A percentile compares a stretch with the other conserved stretches of the same genome.
Conservation (phyloP, 2,797 vertebrate species). For the Micrastur ruficollis region DNA sequence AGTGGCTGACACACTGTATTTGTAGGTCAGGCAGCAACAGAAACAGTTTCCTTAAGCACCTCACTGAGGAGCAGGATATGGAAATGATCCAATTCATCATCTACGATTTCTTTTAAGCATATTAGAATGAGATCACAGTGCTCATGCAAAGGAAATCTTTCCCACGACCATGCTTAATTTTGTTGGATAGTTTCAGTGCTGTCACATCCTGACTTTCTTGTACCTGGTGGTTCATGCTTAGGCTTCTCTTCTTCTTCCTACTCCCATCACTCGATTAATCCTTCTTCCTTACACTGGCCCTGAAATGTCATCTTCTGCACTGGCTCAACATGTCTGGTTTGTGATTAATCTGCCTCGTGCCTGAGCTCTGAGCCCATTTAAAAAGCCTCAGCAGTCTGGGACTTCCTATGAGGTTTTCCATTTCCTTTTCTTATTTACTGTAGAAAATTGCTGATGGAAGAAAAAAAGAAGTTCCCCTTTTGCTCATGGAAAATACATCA, state of each 20-base stretch:
- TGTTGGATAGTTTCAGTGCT: neutral
- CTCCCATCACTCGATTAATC: neutral
- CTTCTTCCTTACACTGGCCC: neutral
- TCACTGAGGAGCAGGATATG: neutral
- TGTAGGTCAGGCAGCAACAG: neutral
- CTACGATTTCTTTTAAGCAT: rapidly evolving
- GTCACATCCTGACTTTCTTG: neutral
- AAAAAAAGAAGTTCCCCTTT: neutral
- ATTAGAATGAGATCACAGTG: neutral
- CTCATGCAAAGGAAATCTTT: neutral
- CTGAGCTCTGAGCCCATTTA: slow-evolving; percentile 14
- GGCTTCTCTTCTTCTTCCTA: neutral
- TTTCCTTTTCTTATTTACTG: slow-evolving; percentile 46
- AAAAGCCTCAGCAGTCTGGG: slow-evolving; percentile 36
- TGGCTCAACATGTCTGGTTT: neutral
- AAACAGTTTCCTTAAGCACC: neutral
- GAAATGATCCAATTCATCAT: neutral
- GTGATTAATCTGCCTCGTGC: neutral
- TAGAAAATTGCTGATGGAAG: slow-evolving; percentile 30
- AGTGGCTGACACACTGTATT: neutral
- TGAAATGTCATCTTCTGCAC: neutral
- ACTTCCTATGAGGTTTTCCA: slow-evolving; percentile 26
- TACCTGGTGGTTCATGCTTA: neutral
- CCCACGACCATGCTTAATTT: neutral
- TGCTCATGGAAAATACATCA: neutral